A percentile compares a stretch with the other conserved stretches of the same genome.
These are phyloP conservation scores for Heliconius nattereri DNA, from an alignment of 1,140 invertebrate species.

Conservation along the genomic window DNA sequence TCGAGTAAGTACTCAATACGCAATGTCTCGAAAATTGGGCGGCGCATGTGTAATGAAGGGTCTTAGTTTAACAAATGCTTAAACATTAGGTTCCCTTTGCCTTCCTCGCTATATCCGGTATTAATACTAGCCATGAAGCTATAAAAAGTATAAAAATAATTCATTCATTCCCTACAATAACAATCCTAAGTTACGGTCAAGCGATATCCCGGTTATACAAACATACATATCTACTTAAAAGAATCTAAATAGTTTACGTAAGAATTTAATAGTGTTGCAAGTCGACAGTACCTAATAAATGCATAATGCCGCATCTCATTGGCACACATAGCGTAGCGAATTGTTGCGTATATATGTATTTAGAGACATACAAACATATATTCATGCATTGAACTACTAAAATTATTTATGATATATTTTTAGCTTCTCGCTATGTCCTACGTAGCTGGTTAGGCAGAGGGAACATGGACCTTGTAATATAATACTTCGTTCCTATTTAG, in stretches of 20 bases:
- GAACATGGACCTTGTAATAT: too few relatives aligned
- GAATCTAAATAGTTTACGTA: constrained; percentile 21
- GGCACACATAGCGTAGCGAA: constrained; percentile 24
- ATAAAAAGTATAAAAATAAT: not conserved
- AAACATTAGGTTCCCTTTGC: too few relatives aligned
- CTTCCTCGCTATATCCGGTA: too few relatives aligned
- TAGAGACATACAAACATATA: not conserved
- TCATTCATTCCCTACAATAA: not conserved
- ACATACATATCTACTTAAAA: not conserved
- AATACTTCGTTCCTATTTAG: too few relatives aligned
- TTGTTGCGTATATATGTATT: constrained; percentile 7
- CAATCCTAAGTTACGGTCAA: constrained; percentile 19
- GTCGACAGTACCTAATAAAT: constrained; percentile 15
- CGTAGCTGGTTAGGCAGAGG: too few relatives aligned
- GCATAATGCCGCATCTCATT: constrained; percentile 33
- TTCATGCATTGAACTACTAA: not conserved
- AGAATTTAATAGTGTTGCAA: constrained; percentile 26
- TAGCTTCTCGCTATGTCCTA: too few relatives aligned
- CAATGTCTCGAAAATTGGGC: too few relatives aligned
- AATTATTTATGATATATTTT: not conserved
- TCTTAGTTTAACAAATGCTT: too few relatives aligned
- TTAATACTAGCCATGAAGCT: not conserved
- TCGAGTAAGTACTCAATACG: too few relatives aligned
- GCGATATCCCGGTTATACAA: constrained; percentile 13
- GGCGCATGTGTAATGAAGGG: too few relatives aligned